Percentiles rank a stretch among this genome's conserved stretches.
phyloP scores from a whole-genome alignment of 1,140 invertebrate species.

The Aphis gossypii region DNA sequence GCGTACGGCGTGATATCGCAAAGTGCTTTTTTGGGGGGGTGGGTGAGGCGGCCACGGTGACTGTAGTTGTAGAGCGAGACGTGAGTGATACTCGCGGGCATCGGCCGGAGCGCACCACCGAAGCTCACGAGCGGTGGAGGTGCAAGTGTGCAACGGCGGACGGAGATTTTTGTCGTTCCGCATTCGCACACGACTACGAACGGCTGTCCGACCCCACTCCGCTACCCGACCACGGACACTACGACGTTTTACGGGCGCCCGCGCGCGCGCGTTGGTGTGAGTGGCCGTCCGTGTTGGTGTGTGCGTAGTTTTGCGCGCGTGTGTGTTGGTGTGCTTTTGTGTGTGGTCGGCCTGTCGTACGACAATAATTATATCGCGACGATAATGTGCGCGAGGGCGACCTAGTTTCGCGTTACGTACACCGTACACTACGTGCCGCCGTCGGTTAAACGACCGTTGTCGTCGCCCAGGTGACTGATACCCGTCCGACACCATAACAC shows the following conservation, averaged over 20 bases:
- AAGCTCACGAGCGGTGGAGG: neutral
- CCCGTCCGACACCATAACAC: conserved; percentile 36
- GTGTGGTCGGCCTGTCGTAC: conserved; percentile 11
- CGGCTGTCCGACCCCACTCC: neutral
- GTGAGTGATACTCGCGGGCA: neutral
- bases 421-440: neutral
- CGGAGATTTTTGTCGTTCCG: neutral
- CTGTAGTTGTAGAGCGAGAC: neutral
- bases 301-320: neutral
- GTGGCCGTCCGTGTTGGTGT: neutral
- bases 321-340: conserved; percentile 10
- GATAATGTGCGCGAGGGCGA: conserved; percentile 43
- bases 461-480: conserved; percentile 48
- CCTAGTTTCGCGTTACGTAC: conserved; percentile 44
- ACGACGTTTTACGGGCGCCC: neutral
- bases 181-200: neutral
- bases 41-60: neutral
- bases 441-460: conserved; percentile 50
- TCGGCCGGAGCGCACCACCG: neutral
- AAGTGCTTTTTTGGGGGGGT: neutral
- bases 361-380: conserved; percentile 11
- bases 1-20: neutral
- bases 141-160: neutral
- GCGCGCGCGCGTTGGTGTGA: neutral
- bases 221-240: neutral